These are phyloP conservation scores for Sula dactylatra DNA, from an alignment of 2,113 vertebrate genomes.

Conservation along the genomic window DNA sequence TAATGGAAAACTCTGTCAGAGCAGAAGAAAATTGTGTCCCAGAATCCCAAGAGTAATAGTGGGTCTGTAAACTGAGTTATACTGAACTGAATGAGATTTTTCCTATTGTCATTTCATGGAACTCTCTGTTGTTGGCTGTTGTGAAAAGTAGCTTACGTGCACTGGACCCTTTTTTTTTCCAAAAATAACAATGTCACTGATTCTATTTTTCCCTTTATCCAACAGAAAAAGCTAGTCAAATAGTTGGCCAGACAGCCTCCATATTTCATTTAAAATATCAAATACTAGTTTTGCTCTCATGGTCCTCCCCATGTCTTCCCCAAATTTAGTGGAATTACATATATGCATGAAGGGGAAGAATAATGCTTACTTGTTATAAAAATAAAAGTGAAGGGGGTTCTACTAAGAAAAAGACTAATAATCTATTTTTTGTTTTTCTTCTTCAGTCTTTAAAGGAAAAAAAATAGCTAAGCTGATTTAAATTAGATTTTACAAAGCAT, in stretches of 20 bases:
- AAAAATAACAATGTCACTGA: background rate
- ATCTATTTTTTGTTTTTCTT: constrained; percentile 16
- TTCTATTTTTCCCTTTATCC: background rate
- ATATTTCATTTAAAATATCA: background rate
- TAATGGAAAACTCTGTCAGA: background rate
- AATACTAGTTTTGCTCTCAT: background rate
- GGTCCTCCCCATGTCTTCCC: background rate
- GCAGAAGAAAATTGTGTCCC: background rate
- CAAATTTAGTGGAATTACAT: background rate
- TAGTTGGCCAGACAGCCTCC: background rate
- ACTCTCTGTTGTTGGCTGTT: background rate
- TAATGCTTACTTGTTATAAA: background rate
- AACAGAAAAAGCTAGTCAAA: background rate
- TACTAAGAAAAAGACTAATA: background rate
- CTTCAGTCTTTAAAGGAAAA: background rate
- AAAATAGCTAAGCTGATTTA: constrained; percentile 57
- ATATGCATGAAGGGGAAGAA: background rate
- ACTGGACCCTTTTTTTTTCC: background rate
- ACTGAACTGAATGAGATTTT: background rate
- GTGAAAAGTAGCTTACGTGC: background rate
- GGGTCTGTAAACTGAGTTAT: background rate
- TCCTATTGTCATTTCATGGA: background rate
- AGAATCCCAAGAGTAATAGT: background rate
- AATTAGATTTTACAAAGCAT: constrained; percentile 66
- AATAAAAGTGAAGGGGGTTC: background rate